Base-by-base conservation (phyloP, 2,113 vertebrate species). In the Galeopterus variegatus region DNA sequence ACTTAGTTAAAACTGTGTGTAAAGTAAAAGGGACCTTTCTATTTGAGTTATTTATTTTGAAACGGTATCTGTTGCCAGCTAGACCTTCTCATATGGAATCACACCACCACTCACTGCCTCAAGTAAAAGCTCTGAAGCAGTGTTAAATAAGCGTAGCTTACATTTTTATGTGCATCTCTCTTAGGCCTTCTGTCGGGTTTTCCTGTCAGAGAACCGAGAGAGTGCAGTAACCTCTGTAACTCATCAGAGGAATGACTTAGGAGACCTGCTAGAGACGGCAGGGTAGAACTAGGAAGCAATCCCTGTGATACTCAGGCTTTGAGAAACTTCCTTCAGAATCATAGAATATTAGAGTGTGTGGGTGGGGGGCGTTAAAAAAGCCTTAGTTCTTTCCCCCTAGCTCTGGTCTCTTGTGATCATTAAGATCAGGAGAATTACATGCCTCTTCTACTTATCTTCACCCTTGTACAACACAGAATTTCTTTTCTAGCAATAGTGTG, bases 41-140 rank as follows among this genome's bases (percentile, higher is more conserved):
- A n/a, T 88, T 81, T 79, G 54, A 64, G 21, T 72, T 62, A n/a
- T 87, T 81, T 86, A 26, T 67, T 92, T 48, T 56, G 67, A 70
- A 77, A 36, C 60, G 36, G 4, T 60, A 9, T 84, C 36, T 56
- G 48, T 92, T 92, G 90, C 36, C 67, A 69, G 48, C 31, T 33
- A 58, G 15, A 64, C 24, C 67, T 52, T 87, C 31, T 92, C 87
- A 76, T 80, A 94, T 79, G 88, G 95, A 76, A 80, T 10, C n/a
- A 85, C 48, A 6, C 17, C 87, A 54, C 41, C 75, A 6, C 75
- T 87, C 75, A 6, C 75, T 87, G 95, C 93, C 50, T 56, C 58
- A 93, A 45, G 56, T 65, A 41, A 60, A 91, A 92, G n/a, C 54
- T 80, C 6, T 79, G 52, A 36, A 64, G 26, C 33, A 70, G 26